Percentiles rank a stretch among this genome's conserved stretches.
phyloP scores from a whole-genome alignment of 2,797 vertebrate species.

The Chaenodraco wilsoni region DNA sequence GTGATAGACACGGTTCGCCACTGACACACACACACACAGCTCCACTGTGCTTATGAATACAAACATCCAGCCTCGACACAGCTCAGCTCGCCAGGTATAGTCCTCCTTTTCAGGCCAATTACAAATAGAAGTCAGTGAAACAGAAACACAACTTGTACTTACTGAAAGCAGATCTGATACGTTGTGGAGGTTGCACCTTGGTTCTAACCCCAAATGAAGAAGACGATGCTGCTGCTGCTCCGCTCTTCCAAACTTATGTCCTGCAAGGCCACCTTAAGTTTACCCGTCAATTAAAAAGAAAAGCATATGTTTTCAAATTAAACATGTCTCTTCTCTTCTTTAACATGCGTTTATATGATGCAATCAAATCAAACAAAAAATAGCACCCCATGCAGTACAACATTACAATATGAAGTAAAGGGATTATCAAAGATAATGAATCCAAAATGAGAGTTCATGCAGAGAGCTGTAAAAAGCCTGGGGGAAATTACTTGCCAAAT shows the following conservation, averaged over 20 bases:
- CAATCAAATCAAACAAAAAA: constrained; percentile 13
- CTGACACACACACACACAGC: neutral
- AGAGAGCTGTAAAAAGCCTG: constrained; percentile 27
- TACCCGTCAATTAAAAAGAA: constrained; percentile 28
- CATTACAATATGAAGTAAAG: constrained; percentile 6
- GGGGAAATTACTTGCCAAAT: constrained; percentile 47
- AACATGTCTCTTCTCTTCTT: neutral
- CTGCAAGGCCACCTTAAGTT: neutral
- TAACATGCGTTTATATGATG: neutral
- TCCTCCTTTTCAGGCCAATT: constrained; percentile 2
- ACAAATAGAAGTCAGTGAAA: neutral
- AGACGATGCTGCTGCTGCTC: neutral
- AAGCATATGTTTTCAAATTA: neutral
- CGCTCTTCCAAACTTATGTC: constrained; percentile 1
- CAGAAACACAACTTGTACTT: constrained; percentile 34
- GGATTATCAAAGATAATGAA: constrained; percentile 41
- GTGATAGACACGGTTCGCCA: too few species aligned
- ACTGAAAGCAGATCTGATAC: constrained; percentile 21
- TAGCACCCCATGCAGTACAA: constrained; percentile 8
- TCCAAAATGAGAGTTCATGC: constrained; percentile 34
- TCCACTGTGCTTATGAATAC: constrained; percentile 41
- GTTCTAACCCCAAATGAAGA: constrained; percentile 12
- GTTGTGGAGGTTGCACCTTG: constrained; percentile 6
- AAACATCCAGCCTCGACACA: constrained; percentile 24
- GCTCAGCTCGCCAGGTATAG: constrained; percentile 14